phyloP scores from a whole-genome alignment of 2,797 vertebrate genomes.

The Scyliorhinus canicula region DNA sequence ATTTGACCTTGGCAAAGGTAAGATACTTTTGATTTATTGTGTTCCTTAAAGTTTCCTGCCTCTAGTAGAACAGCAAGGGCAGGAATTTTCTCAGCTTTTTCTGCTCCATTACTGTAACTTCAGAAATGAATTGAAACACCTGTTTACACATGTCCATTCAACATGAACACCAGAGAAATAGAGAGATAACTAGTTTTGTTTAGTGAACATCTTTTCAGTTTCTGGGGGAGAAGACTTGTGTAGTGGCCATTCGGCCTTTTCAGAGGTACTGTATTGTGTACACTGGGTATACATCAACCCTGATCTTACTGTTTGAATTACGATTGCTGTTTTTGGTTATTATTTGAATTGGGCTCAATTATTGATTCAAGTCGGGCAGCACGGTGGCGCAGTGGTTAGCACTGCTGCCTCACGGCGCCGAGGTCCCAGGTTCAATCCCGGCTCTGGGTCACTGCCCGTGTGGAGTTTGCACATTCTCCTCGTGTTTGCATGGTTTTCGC shows the following conservation, averaged over 20 bases:
- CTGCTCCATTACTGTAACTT: not conserved
- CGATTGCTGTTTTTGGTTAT: not conserved
- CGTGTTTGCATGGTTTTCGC: too few species aligned
- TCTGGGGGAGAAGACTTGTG: not conserved
- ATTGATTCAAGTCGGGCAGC: not conserved
- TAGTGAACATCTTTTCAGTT: not conserved
- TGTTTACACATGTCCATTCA: not conserved
- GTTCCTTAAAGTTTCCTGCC: not conserved
- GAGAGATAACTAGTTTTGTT: not conserved
- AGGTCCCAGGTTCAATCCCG: too few species aligned
- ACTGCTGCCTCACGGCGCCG: too few species aligned
- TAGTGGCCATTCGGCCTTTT: not conserved
- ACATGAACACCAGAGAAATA: not conserved
- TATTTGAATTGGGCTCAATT: not conserved
- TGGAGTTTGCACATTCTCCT: too few species aligned
- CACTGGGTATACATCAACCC: not conserved
- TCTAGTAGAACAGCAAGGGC: not conserved
- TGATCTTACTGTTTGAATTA: not conserved
- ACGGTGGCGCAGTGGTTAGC: too few species aligned
- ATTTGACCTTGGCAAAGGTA: conserved; percentile 95
- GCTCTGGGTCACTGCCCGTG: too few species aligned
- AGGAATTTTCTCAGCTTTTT: not conserved
- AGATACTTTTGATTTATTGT: conserved; percentile 39
- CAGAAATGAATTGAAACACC: not conserved
- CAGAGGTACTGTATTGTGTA: not conserved